phyloP scores from a whole-genome alignment of 2,797 vertebrate genomes.

The Manis javanica region DNA sequence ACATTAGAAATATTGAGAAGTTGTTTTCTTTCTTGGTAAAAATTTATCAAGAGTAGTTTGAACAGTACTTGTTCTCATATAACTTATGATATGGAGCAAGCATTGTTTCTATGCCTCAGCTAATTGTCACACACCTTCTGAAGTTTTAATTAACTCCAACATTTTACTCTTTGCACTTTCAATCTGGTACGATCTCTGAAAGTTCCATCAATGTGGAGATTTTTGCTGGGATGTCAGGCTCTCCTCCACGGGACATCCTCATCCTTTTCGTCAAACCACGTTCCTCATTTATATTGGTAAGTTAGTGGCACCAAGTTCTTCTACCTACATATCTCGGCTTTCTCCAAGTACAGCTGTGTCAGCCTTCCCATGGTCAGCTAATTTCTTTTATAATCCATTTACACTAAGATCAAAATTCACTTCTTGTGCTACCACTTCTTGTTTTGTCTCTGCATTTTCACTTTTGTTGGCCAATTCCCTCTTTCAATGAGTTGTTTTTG shows the following conservation, averaged over 20 bases:
- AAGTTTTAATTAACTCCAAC: not conserved
- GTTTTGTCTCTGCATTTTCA: not conserved
- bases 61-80: not conserved
- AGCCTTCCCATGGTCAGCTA: accelerated
- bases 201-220: not conserved
- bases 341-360: accelerated
- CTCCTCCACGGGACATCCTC: not conserved
- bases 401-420: not conserved
- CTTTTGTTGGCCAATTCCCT: not conserved
- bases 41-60: not conserved
- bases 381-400: not conserved
- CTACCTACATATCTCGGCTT: accelerated
- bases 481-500: not conserved
- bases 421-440: not conserved
- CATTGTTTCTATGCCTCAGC: not conserved
- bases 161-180: not conserved
- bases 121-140: not conserved
- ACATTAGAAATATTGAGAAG: not conserved
- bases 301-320: not conserved
- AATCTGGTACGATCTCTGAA: not conserved
- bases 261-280: not conserved
- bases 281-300: not conserved
- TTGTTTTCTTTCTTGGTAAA: constrained; percentile 10
- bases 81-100: not conserved
- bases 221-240: not conserved